A percentile compares a stretch with the other conserved stretches of the same genome.
These are phyloP conservation scores for Thera britannica DNA, from an alignment of 2,888 invertebrate genomes.

Conservation along the genomic window DNA sequence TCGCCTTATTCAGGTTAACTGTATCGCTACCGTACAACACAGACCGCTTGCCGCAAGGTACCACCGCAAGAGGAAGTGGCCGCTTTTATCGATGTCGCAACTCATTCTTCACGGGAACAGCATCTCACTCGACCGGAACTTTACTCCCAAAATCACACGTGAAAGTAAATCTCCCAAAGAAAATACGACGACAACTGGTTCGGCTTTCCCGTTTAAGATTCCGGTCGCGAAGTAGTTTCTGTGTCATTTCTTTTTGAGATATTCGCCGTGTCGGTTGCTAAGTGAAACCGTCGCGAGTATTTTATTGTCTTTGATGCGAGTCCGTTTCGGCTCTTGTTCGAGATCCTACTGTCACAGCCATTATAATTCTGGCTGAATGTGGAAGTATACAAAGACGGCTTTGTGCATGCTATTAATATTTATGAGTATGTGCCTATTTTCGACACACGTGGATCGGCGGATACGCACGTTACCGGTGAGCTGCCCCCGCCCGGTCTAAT, in stretches of 20 bases:
- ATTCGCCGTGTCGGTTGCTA: slow-evolving; percentile 76
- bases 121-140: slow-evolving; percentile 61
- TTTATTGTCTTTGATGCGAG: slow-evolving; percentile 78
- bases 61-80: slow-evolving; percentile 70
- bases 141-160: slow-evolving; percentile 49
- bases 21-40: slow-evolving; percentile 73
- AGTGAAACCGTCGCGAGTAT: slow-evolving; percentile 73
- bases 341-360: slow-evolving; percentile 80
- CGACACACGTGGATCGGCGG: slow-evolving; percentile 77
- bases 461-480: slow-evolving; percentile 74
- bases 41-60: slow-evolving; percentile 58
- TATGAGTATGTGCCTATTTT: slow-evolving; percentile 81
- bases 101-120: slow-evolving; percentile 66
- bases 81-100: slow-evolving; percentile 53
- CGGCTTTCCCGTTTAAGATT: slow-evolving; percentile 61
- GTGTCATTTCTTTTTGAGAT: slow-evolving; percentile 69
- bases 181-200: slow-evolving; percentile 44
- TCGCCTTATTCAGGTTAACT: slow-evolving; percentile 72
- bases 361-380: slow-evolving; percentile 82
- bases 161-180: slow-evolving; percentile 55
- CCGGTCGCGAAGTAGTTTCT: slow-evolving; percentile 62
- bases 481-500: slow-evolving; percentile 64
- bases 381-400: slow-evolving; percentile 78
- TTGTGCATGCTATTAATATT: slow-evolving; percentile 81
- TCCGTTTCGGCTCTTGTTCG: slow-evolving; percentile 80